These are phyloP conservation scores for Eilema griseolum DNA, from an alignment of 2,888 invertebrate genomes.

Conservation along the genomic window DNA sequence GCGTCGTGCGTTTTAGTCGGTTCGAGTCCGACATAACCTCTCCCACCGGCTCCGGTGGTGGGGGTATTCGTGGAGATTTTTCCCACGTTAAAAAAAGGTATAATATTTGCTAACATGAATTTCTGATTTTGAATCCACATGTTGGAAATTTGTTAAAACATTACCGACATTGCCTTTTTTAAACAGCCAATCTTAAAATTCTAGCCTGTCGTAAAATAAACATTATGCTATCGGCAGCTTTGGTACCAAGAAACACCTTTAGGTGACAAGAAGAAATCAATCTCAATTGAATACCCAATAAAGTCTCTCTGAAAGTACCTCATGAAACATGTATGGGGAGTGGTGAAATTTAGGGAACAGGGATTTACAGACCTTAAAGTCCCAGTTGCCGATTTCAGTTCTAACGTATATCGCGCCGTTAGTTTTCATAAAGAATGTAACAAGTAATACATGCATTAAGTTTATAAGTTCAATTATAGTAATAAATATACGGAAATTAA, in stretches of 20 bases:
- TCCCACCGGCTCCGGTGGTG: too few relatives aligned
- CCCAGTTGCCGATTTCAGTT: neutral
- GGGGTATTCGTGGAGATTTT: too few relatives aligned
- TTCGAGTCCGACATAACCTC: too few relatives aligned
- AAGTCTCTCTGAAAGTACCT: constrained; percentile 19
- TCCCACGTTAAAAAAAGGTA: too few relatives aligned
- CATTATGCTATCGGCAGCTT: constrained; percentile 16
- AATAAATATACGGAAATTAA: neutral
- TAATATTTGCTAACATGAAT: neutral
- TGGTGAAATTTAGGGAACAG: neutral
- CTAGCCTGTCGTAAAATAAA: neutral
- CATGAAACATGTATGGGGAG: constrained; percentile 23
- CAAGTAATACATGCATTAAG: neutral
- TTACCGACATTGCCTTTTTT: too few relatives aligned
- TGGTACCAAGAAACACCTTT: constrained; percentile 24
- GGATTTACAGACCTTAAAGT: neutral
- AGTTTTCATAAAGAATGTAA: neutral
- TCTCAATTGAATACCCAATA: constrained; percentile 32
- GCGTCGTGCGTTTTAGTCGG: too few relatives aligned
- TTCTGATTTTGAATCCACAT: too few relatives aligned
- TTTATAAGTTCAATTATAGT: too few relatives aligned
- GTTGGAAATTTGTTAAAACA: neutral
- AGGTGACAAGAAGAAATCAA: constrained; percentile 34
- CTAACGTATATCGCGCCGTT: neutral
- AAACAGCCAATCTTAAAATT: neutral